Base-by-base conservation (phyloP, 92 coral and sea anemone genomes). In the Zoanthus sociatus region DNA sequence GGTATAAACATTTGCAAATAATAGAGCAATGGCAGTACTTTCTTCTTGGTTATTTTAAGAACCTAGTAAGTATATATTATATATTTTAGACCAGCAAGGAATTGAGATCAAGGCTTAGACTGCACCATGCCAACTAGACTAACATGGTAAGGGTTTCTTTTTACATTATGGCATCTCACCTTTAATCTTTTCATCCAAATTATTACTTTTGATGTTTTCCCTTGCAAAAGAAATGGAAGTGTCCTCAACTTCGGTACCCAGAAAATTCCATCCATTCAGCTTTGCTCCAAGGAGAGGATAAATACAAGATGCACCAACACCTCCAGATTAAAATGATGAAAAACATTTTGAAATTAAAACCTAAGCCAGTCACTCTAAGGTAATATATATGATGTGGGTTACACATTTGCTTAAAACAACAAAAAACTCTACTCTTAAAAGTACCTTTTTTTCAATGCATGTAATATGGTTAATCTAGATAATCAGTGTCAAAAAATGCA, bases 191-290 rank as follows among this genome's bases (percentile, higher is more conserved):
- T 91, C 91, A 20, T 87, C 91, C 71, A 95, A 84, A 18, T 93
- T 89, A 88, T 97, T 97, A 69, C 75, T 46, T 79, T 84, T 76
- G 58, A 97, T 88, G 69, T 97, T 97, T 33, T 92, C 79, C 46
- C 84, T 67, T 33, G 99, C 99, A 89, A 84, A 93, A 76, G 93
- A 83, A 69, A 86, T 86, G 63, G 97, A 92, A 2, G 76, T 75
- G 58, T 95, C 96, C 72, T 97, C 99, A 73, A 97, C 93, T 87
- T 97, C 99, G 31, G 99, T 95, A 48, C 98, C 99, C 61, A 92
- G 71, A 87, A 97, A 97, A 78, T 76, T 87, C 99, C 99, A 97
- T 70, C 90, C 91, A 73, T 97, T 94, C 64, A 97, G 84, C 75
- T 85, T 93, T 48, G 97, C 90, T 30, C 99, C 99, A 83, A 97